Evolutionary conservation across 2,113 vertebrate genomes (phyloP).

Genomic region (Spheniscus mendiculus): DNA sequence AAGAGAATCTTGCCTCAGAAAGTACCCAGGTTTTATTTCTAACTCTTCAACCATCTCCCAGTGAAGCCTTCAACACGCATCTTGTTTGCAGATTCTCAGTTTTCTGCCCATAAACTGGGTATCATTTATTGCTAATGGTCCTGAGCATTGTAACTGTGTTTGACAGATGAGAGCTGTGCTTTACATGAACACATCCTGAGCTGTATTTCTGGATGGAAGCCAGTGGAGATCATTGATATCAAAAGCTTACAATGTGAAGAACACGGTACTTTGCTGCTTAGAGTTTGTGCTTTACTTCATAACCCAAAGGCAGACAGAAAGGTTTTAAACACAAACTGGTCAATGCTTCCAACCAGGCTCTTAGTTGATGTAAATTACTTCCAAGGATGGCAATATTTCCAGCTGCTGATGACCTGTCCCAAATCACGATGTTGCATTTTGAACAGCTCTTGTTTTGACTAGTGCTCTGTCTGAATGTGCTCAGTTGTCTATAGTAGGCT

Average conservation of each 20-base stretch:
- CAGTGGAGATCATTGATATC: not conserved
- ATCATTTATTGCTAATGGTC: not conserved
- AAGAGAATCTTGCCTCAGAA: not conserved
- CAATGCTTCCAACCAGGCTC: not conserved
- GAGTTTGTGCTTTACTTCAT: not conserved
- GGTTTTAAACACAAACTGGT: not conserved
- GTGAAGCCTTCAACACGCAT: not conserved
- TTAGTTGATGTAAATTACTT: not conserved
- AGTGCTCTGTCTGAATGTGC: not conserved
- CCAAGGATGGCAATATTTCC: not conserved
- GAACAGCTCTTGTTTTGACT: not conserved
- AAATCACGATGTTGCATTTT: not conserved
- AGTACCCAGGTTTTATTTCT: not conserved
- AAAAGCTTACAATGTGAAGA: not conserved
- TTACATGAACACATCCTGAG: not conserved
- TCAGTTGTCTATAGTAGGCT: not conserved
- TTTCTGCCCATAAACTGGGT: not conserved
- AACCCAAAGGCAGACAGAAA: not conserved
- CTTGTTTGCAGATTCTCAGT: not conserved
- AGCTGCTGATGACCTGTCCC: not conserved
- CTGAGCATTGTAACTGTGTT: not conserved
- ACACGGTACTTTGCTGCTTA: not conserved
- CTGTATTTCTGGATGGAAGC: not conserved
- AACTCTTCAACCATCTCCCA: not conserved
- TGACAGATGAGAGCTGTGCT: not conserved